Base-by-base conservation (phyloP, 2,888 invertebrate genomes). In the Temnothorax ravouxi region DNA sequence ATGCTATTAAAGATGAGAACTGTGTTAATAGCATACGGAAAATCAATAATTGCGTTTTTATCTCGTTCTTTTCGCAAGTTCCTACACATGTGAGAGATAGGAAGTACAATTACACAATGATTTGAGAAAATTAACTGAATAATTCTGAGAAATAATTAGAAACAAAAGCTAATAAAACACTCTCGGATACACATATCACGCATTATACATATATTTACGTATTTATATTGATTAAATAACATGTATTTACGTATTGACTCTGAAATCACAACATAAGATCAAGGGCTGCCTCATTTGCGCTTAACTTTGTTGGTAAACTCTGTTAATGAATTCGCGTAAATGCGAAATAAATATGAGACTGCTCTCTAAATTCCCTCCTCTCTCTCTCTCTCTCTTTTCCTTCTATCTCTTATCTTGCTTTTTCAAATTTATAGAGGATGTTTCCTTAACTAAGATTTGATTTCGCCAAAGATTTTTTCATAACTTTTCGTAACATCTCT, bases 371-470 rank as follows among this genome's bases (percentile, higher is more conserved):
- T 15, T 67, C 13, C 1, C 18, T n/a, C 29, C 11, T 13, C 11
- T 21, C 8, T 13, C 3, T 38, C 13, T 29, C 44, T 47, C 13
- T 64, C 15, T 34, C 29, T 29, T n/a, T 2, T 38, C 15, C 18
- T 11, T 44, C 15, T 64, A 15, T 47, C 29, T 44, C 15, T 18
- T 11, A 18, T 18, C 21, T 69, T 25, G 15, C 34, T 59, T 38
- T 54, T 59, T 79, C 47, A n/a, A 69, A 69, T 77, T 77, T 67
- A 66, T 25, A 77, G 25, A n/a, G 18, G 9, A 52, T 76, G 41
- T 66, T 69, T 54, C n/a, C n/a, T 67, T n/a, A 62, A 6, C 15
- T 61, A 54, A 77, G 54, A 67, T 66, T 66, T 76, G n/a, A 67
- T 67, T 41, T 25, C 6, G 44, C 11, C 4, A 8, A 6, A 56